Evolutionary conservation across 2,888 invertebrate species (phyloP), one percentile per base, ranked within the genome.

Genomic region (Melitaea athalia): DNA sequence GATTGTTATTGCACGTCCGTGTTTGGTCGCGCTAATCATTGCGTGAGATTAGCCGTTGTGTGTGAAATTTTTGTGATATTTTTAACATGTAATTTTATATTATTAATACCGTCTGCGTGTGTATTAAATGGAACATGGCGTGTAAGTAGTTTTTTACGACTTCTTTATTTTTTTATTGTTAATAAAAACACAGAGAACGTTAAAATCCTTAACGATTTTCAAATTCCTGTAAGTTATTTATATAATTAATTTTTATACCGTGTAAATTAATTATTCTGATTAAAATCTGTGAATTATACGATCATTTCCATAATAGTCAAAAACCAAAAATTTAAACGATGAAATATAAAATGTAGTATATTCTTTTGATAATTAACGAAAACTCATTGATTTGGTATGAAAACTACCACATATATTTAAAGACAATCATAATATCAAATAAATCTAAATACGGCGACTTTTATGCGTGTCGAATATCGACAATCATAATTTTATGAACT

Each of bases 31-130:
- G 63, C 55, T 73, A 71, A 70, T 70, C 67, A 49, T 72, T 69
- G 73, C 72, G 67, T 72, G 74, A 70, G 70, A 76, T 76, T 73
- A 72, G 72, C 63, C 67, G 72, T 74, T 72, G 43, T 69, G 73
- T 75, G 76, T 72, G 68, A 71, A 73, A 70, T 73, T 74, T 67
- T 67, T 73, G 72, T 71, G 68, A 67, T 69, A 33, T 73, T 74
- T 68, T 52, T 72, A 64, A 60, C 57, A 64, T 59, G 69, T 72
- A 60, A 62, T 66, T 70, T 55, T 71, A 52, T 68, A 55, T 55
- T 72, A 67, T 70, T 55, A 61, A 71, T 70, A 71, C 62, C 55
- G 53, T 59, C 59, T 73, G 71, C 69, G 73, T 74, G 72, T 59
- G 55, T 47, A 55, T 57, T 62, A 59, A 64, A 47, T 43, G 64